phyloP scores from a whole-genome alignment of 2,113 vertebrate genomes.

The Meriones unguiculatus region DNA sequence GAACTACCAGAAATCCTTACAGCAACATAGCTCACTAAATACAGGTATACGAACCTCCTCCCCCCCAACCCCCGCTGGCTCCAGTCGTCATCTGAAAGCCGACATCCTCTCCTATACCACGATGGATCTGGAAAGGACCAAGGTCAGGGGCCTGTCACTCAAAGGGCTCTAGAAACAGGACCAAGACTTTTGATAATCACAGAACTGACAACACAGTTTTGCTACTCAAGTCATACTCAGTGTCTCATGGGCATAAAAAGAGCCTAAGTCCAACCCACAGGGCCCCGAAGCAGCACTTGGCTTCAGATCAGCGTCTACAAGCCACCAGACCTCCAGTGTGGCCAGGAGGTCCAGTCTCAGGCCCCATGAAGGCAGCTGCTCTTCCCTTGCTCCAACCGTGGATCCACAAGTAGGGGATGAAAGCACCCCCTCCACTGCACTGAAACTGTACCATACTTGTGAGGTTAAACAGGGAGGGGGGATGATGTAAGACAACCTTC shows the following conservation, averaged over 20 bases:
- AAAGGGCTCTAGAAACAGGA: background rate
- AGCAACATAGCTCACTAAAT: background rate
- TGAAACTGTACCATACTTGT: background rate
- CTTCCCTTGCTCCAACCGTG: background rate
- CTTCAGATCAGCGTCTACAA: background rate
- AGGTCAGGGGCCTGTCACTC: background rate
- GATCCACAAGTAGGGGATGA: background rate
- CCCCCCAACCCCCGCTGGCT: background rate
- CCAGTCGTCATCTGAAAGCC: background rate
- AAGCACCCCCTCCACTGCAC: background rate
- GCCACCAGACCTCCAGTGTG: background rate
- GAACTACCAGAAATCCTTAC: background rate
- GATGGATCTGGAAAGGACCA: background rate
- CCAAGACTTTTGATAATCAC: background rate
- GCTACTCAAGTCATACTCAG: background rate
- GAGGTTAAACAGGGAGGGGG: background rate
- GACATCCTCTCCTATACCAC: background rate
- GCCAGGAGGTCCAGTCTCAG: background rate
- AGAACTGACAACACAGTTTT: background rate
- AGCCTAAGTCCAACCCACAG: background rate
- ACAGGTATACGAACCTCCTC: background rate
- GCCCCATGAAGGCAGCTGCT: background rate
- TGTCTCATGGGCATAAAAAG: background rate
- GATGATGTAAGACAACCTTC: background rate
- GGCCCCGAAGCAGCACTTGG: background rate